Base-by-base conservation (phyloP, 2,797 vertebrate species). In the Siniperca undulata region DNA sequence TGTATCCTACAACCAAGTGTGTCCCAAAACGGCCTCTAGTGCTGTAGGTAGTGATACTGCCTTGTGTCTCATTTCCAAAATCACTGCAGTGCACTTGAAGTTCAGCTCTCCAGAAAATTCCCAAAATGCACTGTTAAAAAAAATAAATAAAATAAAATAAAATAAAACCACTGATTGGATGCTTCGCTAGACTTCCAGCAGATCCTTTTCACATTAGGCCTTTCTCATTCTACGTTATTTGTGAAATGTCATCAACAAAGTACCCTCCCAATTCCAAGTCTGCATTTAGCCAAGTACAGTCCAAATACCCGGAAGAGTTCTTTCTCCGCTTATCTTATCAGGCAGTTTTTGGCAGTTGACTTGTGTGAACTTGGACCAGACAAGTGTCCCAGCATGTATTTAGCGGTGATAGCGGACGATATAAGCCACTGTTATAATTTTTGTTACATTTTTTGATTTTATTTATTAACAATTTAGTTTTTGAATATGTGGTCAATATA, bases 41-140 rank as follows among this genome's bases (percentile, higher is more conserved):
- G 80, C 38, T 76, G 55, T n/a, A 66, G 38, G 70, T 83, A 71
- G 19, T 56, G 73, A 82, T 30, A 68, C 58, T 74, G 8, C 67
- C 50, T 46, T 0, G 27, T 72, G 46, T 71, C 30, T 62, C 34
- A 8, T 78, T 81, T 78, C 55, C 42, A 70, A 70, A 90, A 73
- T 55, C 24, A 50, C 44, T 75, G 58, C 60, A 75, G 44, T 78
- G 61, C 30, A 75, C 64, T 62, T 70, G 2, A 85, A 73, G 67
- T 83, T 83, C 27, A 78, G 20, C 50, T 72, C 13, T 20, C 12
- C 36, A 13, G 48, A 59, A 75, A 83, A 76, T 40, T 59, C 66
- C 20, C 36, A 20, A 7, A 67, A 76, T 61, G 5, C 27, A 61
- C 1, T 40, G 19, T 38, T 30, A 11, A 11, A 19, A 48, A 48